Percentiles rank a stretch among this genome's conserved stretches.
These are phyloP conservation scores for Plebejus anna DNA, from an alignment of 2,888 invertebrate species.

Conservation along the genomic window DNA sequence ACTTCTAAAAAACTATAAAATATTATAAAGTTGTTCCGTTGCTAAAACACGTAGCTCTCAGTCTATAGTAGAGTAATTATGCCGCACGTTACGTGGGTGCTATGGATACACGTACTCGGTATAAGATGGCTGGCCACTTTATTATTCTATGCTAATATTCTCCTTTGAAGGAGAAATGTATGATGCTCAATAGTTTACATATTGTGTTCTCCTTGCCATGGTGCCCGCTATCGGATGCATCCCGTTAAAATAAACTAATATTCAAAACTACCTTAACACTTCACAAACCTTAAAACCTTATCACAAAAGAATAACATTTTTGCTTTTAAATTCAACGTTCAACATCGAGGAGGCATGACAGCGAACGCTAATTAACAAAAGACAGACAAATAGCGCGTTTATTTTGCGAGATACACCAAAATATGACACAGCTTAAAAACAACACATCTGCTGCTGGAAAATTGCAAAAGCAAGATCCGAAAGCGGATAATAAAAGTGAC, in stretches of 20 bases:
- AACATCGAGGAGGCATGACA: background rate
- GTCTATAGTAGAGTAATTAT: conserved; percentile 24
- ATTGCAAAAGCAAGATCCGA: conserved; percentile 40
- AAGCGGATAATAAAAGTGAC: conserved; percentile 63
- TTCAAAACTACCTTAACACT: background rate
- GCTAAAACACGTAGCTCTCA: background rate
- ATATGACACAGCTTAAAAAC: conserved; percentile 26
- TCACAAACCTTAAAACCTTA: background rate
- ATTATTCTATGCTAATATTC: conserved; percentile 28
- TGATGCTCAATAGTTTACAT: conserved; percentile 27
- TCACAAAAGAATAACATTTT: background rate
- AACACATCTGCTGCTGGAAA: conserved; percentile 25
- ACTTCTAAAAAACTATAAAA: background rate
- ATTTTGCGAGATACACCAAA: conserved; percentile 13
- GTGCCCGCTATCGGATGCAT: conserved; percentile 12
- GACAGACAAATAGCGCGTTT: conserved; percentile 7
- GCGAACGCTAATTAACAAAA: conserved; percentile 23
- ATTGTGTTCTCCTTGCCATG: conserved; percentile 21
- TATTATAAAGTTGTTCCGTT: background rate
- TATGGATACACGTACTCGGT: conserved; percentile 21
- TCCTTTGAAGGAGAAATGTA: conserved; percentile 27
- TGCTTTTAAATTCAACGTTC: background rate
- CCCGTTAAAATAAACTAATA: conserved; percentile 7
- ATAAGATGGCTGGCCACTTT: conserved; percentile 26
- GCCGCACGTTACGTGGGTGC: conserved; percentile 19